phyloP scores from a whole-genome alignment of 2,797 vertebrate genomes.

The Semaprochilodus insignis region DNA sequence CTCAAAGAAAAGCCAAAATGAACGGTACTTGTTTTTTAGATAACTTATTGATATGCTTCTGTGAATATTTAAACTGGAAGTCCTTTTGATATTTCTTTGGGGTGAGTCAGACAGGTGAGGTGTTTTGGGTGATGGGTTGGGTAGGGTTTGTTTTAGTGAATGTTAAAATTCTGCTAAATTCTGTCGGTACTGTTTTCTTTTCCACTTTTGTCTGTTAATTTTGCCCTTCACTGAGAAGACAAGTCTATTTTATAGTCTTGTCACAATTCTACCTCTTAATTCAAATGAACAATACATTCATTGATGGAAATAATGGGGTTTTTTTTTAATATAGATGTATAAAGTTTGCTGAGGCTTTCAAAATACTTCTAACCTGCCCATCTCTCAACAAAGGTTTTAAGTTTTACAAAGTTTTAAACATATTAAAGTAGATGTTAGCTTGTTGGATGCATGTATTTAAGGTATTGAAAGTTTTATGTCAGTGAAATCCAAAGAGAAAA shows the following conservation, averaged over 20 bases:
- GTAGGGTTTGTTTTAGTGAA: conserved; percentile 70
- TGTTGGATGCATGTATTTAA: conserved; percentile 61
- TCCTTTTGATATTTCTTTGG: conserved; percentile 69
- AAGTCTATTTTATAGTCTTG: conserved; percentile 69
- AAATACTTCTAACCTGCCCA: conserved; percentile 57
- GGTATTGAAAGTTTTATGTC: conserved; percentile 60
- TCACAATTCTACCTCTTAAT: conserved; percentile 88
- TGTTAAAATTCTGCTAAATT: conserved; percentile 74
- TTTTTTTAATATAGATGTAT: conserved; percentile 77
- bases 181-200: conserved; percentile 70
- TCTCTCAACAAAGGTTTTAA: conserved; percentile 58
- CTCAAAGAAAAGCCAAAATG: conserved; percentile 74
- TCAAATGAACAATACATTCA: conserved; percentile 79
- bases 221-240: conserved; percentile 51
- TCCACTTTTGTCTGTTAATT: conserved; percentile 47
- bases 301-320: conserved; percentile 70
- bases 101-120: conserved; percentile 62
- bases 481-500: conserved; percentile 67
- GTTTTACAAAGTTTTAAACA: conserved; percentile 49
- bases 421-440: conserved; percentile 58
- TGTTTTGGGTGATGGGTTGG: conserved; percentile 64
- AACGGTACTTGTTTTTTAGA: conserved; percentile 84
- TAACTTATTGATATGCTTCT: conserved; percentile 77
- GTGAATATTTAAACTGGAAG: conserved; percentile 86
- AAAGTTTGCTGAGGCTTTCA: conserved; percentile 64